Evolutionary conservation across 2,888 invertebrate species (phyloP).

Genomic region (Drosophila koepferae): DNA sequence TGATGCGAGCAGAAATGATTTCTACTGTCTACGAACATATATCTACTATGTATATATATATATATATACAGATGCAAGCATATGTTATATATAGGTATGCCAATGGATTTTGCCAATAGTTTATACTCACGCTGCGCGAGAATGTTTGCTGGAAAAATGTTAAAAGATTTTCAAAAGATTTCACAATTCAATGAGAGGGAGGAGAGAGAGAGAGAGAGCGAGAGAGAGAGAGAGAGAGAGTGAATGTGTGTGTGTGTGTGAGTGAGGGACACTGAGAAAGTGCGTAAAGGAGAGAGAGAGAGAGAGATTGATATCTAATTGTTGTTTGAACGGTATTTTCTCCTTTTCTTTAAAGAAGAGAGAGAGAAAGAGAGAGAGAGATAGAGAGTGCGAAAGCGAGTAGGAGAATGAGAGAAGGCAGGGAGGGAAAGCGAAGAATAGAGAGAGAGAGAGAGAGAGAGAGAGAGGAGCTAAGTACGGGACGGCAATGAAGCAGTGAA

Average conservation of each 20-base stretch:
- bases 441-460: background rate
- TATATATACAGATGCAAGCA: background rate
- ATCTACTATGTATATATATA: constrained; percentile 7
- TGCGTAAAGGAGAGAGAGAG: background rate
- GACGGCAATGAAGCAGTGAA: background rate
- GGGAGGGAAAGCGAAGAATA: background rate
- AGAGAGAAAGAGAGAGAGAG: too few relatives aligned
- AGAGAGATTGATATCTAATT: background rate
- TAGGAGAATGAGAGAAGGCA: too few relatives aligned
- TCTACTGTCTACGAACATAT: constrained; percentile 6
- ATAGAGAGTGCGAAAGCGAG: too few relatives aligned
- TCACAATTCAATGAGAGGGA: constrained; percentile 34
- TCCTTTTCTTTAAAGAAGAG: too few relatives aligned
- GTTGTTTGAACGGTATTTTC: too few relatives aligned
- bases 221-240: background rate
- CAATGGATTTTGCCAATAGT: constrained; percentile 24
- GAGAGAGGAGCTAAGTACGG: too few relatives aligned
- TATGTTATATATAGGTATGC: constrained; percentile 6
- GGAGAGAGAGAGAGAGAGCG: background rate
- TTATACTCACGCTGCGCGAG: constrained; percentile 75
- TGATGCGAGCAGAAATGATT: constrained; percentile 4
- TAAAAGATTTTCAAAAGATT: constrained; percentile 63
- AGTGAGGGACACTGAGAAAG: background rate
- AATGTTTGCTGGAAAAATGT: constrained; percentile 78
- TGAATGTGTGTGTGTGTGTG: background rate